Conservation (phyloP, 2,888 invertebrate genomes). For the Clitarchus hookeri region DNA sequence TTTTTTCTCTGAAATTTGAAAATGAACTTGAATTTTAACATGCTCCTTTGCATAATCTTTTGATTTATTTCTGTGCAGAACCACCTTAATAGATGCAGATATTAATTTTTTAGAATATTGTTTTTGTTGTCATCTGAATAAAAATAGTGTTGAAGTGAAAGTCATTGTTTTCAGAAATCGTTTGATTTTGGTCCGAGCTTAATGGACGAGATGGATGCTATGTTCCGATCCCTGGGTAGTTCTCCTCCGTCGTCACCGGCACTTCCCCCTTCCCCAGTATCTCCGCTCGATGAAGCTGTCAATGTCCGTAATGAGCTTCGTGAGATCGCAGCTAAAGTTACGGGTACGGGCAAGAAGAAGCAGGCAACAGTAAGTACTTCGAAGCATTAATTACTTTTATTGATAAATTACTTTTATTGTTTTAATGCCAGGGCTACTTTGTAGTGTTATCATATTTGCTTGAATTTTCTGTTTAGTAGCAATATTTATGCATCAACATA, state of each 20-base stretch:
- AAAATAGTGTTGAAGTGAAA: too few species aligned
- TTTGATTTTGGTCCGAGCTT: conserved; percentile 87
- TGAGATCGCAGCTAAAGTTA: conserved; percentile 61
- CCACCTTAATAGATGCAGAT: too few species aligned
- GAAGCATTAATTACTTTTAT: neutral
- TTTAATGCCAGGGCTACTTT: too few species aligned
- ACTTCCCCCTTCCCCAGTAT: conserved; percentile 50
- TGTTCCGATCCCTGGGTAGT: conserved; percentile 67
- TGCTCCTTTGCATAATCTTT: too few species aligned
- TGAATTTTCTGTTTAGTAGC: too few species aligned
- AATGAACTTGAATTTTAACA: too few species aligned
- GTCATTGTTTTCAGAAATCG: conserved; percentile 47
- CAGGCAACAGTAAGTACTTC: conserved; percentile 56
- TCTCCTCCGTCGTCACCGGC: conserved; percentile 52
- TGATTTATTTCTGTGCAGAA: neutral
- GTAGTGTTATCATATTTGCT: too few species aligned
- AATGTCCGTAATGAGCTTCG: conserved; percentile 73
- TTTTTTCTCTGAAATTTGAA: too few species aligned
- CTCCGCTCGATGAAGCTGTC: conserved; percentile 58
- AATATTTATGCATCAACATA: too few species aligned
- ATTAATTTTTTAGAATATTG: too few species aligned
- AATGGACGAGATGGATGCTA: conserved; percentile 87
- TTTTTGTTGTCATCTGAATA: too few species aligned
- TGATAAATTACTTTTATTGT: too few species aligned
- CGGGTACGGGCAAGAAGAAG: conserved; percentile 56